Evolutionary conservation across 2,888 invertebrate species (phyloP), one percentile per base, ranked within the genome.

Genomic region (Hemithea aestivaria): DNA sequence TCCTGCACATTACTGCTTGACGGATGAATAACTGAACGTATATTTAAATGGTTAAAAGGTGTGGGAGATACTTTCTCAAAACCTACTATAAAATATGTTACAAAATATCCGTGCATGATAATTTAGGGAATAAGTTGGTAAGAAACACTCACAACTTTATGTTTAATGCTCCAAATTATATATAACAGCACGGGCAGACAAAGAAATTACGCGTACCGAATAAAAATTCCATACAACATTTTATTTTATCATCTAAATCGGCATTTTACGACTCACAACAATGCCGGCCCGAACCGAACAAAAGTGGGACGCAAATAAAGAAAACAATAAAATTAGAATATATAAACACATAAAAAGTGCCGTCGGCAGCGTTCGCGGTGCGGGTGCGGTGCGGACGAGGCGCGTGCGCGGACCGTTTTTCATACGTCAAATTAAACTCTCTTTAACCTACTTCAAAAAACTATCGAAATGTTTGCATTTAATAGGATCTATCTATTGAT

Each of bases 281-380:
- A 87, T 84, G 84, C 82, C 76, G 76, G 69, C 75, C 75, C 70
- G 82, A 74, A 79, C 83, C 81, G 74, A 81, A 85, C 84, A 82
- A 85, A 87, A 87, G 87, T 87, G 85, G 85, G 77, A 81, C 87
- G 85, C 85, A 80, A 87, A 87, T 84, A 85, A 87, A 83, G 85
- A 84, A 85, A 82, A 87, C 87, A 87, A 87, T 87, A 85, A 85
- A 87, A 87, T 85, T 85, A 83, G 85, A 87, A 85, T 87, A 85
- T 77, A 83, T 82, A 84, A 83, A 85, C 84, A 83, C 83, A 84
- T 84, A 84, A 83, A 76, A 84, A 78, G 76, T 70, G 62, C 71
- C 72, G 73, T 74, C 74, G 69, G 69, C 72, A 64, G 44, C 37
- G 43, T 35, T 37, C 38, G 32, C 20, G 35, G 42, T 62, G 58